These are phyloP conservation scores for Tapirus terrestris DNA, from an alignment of 2,113 vertebrate species.

Conservation along the genomic window DNA sequence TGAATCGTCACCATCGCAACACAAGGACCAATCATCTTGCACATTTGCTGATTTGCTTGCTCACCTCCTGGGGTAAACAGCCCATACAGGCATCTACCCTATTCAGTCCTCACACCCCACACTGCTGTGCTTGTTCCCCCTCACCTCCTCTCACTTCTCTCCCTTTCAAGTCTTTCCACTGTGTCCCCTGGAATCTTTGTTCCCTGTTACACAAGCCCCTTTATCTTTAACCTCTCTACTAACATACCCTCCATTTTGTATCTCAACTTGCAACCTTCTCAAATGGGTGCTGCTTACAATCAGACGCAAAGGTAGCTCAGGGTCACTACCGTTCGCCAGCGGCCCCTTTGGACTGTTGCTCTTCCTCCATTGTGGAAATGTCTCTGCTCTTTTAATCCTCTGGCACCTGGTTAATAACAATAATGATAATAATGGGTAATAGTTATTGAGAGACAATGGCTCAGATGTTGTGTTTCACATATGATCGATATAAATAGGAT, in stretches of 20 bases:
- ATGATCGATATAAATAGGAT: not conserved
- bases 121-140: not conserved
- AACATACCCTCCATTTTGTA: not conserved
- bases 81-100: too few relatives aligned
- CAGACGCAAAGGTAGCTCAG: not conserved
- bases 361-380: not conserved
- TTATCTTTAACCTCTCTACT: not conserved
- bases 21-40: not conserved
- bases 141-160: not conserved
- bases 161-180: not conserved
- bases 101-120: not conserved
- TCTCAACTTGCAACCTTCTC: not conserved
- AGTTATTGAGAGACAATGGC: not conserved
- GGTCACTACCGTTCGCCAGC: not conserved
- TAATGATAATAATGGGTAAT: not conserved
- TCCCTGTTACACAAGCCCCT: not conserved
- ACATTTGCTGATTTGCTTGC: too few relatives aligned
- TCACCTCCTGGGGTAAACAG: not conserved
- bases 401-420: not conserved
- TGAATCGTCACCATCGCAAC: not conserved
- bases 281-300: not conserved
- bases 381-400: not conserved
- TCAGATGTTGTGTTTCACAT: not conserved
- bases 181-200: not conserved
- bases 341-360: not conserved